These are phyloP conservation scores for Tipula vernalis DNA, from an alignment of 2,888 invertebrate species.

Conservation along the genomic window DNA sequence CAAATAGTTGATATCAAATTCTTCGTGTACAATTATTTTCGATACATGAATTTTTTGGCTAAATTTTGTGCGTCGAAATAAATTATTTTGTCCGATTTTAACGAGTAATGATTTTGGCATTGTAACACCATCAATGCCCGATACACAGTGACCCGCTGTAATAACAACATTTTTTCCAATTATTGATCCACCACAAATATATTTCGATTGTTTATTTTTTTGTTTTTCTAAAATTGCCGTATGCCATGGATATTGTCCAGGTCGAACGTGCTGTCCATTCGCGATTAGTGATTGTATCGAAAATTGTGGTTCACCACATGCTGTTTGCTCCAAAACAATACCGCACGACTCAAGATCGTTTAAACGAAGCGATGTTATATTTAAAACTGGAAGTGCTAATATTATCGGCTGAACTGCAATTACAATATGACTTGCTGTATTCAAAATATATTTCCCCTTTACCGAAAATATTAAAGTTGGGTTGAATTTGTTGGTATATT, in stretches of 20 bases:
- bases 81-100: neutral
- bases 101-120: neutral
- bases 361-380: neutral
- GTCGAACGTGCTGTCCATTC: neutral
- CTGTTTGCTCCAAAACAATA: neutral
- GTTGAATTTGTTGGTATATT: neutral
- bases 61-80: neutral
- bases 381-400: neutral
- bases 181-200: neutral
- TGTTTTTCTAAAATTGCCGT: neutral
- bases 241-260: neutral
- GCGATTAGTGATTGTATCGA: neutral
- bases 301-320: neutral
- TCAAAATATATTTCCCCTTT: neutral
- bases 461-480: neutral
- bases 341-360: neutral
- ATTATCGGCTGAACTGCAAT: neutral
- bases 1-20: neutral
- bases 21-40: neutral
- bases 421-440: neutral
- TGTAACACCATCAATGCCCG: neutral
- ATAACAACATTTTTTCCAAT: neutral
- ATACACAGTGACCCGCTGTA: neutral
- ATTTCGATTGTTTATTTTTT: neutral
- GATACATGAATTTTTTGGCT: neutral